Conservation (phyloP, 2,797 vertebrate genomes). For the Yasuhikotakia modesta region DNA sequence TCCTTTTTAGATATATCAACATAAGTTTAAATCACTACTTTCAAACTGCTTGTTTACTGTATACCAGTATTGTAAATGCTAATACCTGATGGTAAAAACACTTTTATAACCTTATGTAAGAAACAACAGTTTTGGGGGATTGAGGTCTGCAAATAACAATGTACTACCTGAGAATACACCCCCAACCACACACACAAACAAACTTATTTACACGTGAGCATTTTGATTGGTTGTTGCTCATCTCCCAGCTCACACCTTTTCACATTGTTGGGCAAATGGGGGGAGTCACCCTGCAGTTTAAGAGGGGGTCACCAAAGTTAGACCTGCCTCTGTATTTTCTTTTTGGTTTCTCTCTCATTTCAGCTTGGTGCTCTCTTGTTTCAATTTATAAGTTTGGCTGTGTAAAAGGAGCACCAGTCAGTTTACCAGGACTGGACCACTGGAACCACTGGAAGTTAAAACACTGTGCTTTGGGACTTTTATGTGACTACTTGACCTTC, state of each 20-base stretch:
- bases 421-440: conserved; percentile 16
- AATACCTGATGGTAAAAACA: too few relatives aligned
- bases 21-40: background rate
- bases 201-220: background rate
- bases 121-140: background rate
- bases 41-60: background rate
- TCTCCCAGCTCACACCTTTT: conserved; percentile 54
- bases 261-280: conserved; percentile 38
- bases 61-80: background rate
- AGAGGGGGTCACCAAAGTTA: conserved; percentile 46
- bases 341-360: conserved; percentile 10
- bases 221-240: conserved; percentile 55
- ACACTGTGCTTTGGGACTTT: conserved; percentile 16
- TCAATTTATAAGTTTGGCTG: conserved; percentile 17
- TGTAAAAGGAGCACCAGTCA: conserved; percentile 8
- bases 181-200: background rate
- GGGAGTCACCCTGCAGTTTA: conserved; percentile 57
- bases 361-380: conserved; percentile 31
- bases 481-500: conserved; percentile 15
- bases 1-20: background rate
- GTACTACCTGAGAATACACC: background rate
- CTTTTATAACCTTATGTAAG: background rate
- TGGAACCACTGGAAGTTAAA: background rate
- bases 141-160: background rate
- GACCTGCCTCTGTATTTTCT: conserved; percentile 30